These are phyloP conservation scores for Andrena chrysosceles DNA, from an alignment of 2,888 invertebrate genomes.

Conservation along the genomic window DNA sequence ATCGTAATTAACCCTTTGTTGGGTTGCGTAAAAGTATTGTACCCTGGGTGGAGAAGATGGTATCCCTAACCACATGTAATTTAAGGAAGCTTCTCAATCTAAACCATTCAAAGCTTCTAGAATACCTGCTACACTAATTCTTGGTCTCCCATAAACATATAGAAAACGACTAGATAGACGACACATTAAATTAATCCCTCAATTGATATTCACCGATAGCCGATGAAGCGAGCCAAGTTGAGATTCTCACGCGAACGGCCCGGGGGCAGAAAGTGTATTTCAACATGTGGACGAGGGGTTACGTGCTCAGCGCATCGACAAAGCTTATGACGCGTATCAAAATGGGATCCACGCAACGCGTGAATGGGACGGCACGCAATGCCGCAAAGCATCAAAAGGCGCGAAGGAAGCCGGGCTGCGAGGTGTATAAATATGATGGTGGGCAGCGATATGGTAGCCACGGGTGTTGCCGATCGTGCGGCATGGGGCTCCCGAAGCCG, in stretches of 20 bases:
- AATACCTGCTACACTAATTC: not conserved
- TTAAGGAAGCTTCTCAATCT: constrained; percentile 21
- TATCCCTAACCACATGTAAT: constrained; percentile 20
- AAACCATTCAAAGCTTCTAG: not conserved
- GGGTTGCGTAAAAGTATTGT: constrained; percentile 61
- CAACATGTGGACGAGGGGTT: constrained; percentile 17
- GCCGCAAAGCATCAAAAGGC: constrained; percentile 66
- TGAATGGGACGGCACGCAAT: constrained; percentile 40
- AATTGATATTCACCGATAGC: constrained; percentile 39
- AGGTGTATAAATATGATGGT: constrained; percentile 79
- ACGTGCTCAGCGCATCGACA: constrained; percentile 39
- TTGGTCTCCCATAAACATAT: not conserved
- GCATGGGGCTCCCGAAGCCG: constrained; percentile 67
- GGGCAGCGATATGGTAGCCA: constrained; percentile 72
- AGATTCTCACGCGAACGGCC: constrained; percentile 46
- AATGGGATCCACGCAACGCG: constrained; percentile 38
- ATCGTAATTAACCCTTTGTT: constrained; percentile 68
- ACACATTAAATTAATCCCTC: not conserved
- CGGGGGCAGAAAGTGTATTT: constrained; percentile 27
- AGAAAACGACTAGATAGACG: not conserved
- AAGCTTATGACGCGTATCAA: constrained; percentile 37
- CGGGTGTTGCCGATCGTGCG: constrained; percentile 72
- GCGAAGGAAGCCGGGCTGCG: constrained; percentile 66
- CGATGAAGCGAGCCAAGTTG: constrained; percentile 7
- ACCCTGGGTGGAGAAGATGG: constrained; percentile 11